Evolutionary conservation across 2,797 vertebrate species (phyloP).

Genomic region (Onychomys arenicola): DNA sequence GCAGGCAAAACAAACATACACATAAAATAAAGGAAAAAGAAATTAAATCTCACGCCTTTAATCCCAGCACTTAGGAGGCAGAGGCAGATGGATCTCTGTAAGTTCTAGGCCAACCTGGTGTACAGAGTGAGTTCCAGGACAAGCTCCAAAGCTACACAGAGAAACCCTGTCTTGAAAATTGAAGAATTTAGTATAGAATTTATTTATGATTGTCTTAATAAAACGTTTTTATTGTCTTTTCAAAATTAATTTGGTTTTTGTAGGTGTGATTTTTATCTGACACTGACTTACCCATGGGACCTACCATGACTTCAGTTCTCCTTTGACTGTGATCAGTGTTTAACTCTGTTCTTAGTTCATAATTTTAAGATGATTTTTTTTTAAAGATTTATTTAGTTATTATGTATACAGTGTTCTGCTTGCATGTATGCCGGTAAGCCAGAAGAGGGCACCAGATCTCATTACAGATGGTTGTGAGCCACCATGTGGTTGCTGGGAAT

Average conservation of each 20-base stretch:
- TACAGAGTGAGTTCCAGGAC: no score
- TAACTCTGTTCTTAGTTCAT: conserved; percentile 43
- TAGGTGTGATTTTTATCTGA: background rate
- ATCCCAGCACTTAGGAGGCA: no score
- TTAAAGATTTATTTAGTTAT: no score
- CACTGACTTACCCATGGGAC: background rate
- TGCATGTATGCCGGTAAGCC: no score
- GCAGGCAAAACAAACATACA: background rate
- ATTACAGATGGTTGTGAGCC: no score
- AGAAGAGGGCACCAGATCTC: no score
- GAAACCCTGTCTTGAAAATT: background rate
- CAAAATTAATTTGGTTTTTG: background rate
- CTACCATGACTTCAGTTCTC: background rate
- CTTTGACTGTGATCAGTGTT: background rate
- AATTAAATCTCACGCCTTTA: background rate
- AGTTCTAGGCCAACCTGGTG: no score
- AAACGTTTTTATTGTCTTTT: background rate
- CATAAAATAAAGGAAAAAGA: background rate
- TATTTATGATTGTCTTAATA: conserved; percentile 16
- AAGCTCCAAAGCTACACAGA: no score
- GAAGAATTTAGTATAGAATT: background rate
- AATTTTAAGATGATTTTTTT: conserved; percentile 39
- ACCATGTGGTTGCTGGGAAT: no score
- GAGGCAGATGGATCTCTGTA: no score
- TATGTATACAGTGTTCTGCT: no score